Evolutionary conservation across 2,888 invertebrate species (phyloP), one percentile per base, ranked within the genome.

Genomic region (Ormia ochracea): DNA sequence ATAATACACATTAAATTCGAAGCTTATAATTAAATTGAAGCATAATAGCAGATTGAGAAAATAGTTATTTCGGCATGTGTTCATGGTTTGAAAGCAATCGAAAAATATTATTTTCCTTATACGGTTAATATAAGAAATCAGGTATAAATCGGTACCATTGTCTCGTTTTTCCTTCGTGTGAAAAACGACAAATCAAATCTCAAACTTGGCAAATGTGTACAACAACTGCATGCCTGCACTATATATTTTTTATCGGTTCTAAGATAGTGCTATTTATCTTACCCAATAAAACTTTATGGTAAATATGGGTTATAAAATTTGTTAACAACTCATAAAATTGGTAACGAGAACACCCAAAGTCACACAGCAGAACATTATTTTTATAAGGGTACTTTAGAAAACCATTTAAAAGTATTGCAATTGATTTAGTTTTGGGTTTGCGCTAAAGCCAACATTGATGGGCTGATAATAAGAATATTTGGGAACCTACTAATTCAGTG

Each of bases 291-390:
- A 5, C 12, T 36, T 63, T 19, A 19, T 54, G 36, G 54, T 26
- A 54, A 63, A 54, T 63, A 73, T 63, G 43, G 26, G 10, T 38
- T 31, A 65, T 65, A 65, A 73, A 65, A 63, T 21, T 48, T 56
- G 21, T 65, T 56, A 19, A 36, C 63, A 56, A 48, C 33, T 65
- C n/a, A 56, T 54, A 73, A 63, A 73, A 65, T 7, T 38, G 59
- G n/a, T 54, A 45, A 21, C 48, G 10, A 65, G 23, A 36, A 56
- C 45, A 65, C 45, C 45, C 36, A 54, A 9, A 56, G 48, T 38
- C 19, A 54, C 7, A 36, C 54, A 65, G 41, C 3, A 9, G 26
- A 33, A 26, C n/a, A 54, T 36, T 45, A 26, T 43, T 63, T 63
- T 54, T 63, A 73, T 63, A 45, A 52, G 43, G 52, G 43, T 31